A percentile compares a stretch with the other conserved stretches of the same genome.
phyloP scores from a whole-genome alignment of 2,113 vertebrate genomes.

The Tapirus terrestris region DNA sequence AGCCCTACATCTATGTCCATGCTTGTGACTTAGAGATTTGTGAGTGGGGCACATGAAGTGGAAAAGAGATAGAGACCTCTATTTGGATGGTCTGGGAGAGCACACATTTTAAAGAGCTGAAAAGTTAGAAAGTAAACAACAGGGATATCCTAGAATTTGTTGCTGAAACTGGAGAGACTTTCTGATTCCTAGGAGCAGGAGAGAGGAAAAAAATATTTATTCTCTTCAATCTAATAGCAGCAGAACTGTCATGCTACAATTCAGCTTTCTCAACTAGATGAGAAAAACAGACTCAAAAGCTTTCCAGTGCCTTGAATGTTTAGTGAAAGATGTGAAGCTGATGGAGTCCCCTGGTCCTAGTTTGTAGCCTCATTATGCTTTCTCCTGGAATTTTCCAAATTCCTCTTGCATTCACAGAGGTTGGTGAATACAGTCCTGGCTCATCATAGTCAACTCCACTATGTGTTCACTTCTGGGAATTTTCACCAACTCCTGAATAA shows the following conservation, averaged over 20 bases:
- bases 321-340: conserved; percentile 62
- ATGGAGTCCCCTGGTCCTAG: conserved; percentile 43
- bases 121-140: neutral
- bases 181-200: conserved; percentile 42
- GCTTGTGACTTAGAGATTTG: neutral
- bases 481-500: conserved; percentile 51
- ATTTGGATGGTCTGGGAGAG: neutral
- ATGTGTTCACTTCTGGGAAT: conserved; percentile 36
- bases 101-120: neutral
- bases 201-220: conserved; percentile 8
- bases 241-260: neutral
- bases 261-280: conserved; percentile 58
- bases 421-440: neutral
- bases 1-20: neutral
- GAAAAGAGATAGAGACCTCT: neutral
- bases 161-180: neutral
- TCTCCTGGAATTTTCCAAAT: conserved; percentile 68
- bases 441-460: neutral
- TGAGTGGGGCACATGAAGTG: neutral
- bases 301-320: conserved; percentile 40
- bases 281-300: conserved; percentile 70
- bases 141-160: neutral
- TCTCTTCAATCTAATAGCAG: neutral
- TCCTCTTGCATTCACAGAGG: neutral
- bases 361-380: conserved; percentile 63